These are phyloP conservation scores for Oryzias curvinotus DNA, from an alignment of 2,113 vertebrate species.

Conservation along the genomic window DNA sequence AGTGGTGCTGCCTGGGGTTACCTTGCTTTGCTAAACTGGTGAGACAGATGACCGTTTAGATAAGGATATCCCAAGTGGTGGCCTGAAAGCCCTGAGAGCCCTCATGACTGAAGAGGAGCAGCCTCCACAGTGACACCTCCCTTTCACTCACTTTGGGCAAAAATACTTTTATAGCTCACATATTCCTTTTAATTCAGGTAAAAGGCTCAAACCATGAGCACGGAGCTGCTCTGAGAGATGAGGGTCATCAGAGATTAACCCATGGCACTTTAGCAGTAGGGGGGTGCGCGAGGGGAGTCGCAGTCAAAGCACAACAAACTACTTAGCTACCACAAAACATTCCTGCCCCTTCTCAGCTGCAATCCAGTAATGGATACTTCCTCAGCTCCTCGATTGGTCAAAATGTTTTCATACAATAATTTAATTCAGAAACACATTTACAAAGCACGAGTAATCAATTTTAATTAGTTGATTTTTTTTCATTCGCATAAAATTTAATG, in stretches of 20 bases:
- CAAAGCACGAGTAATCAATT: conserved; percentile 86
- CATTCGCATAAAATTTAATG: conserved; percentile 85
- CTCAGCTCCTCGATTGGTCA: conserved; percentile 83
- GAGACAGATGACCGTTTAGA: conserved; percentile 72
- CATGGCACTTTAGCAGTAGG: conserved; percentile 70
- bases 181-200: conserved; percentile 77
- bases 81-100: conserved; percentile 39
- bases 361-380: conserved; percentile 88
- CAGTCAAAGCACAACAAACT: conserved; percentile 67
- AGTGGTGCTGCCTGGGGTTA: conserved; percentile 48
- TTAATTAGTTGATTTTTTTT: conserved; percentile 86
- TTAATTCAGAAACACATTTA: conserved; percentile 88
- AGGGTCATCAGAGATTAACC: conserved; percentile 76
- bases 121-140: conserved; percentile 55
- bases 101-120: conserved; percentile 52
- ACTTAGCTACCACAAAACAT: conserved; percentile 81
- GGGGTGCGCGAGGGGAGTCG: conserved; percentile 50
- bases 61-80: conserved; percentile 56
- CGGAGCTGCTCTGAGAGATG: conserved; percentile 60
- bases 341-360: conserved; percentile 75
- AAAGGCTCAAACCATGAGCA: conserved; percentile 66
- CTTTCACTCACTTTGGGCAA: conserved; percentile 57
- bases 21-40: conserved; percentile 49
- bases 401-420: conserved; percentile 88
- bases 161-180: conserved; percentile 52